phyloP scores from a whole-genome alignment of 64 coral and sea anemone species.

The Porites australiensis region DNA sequence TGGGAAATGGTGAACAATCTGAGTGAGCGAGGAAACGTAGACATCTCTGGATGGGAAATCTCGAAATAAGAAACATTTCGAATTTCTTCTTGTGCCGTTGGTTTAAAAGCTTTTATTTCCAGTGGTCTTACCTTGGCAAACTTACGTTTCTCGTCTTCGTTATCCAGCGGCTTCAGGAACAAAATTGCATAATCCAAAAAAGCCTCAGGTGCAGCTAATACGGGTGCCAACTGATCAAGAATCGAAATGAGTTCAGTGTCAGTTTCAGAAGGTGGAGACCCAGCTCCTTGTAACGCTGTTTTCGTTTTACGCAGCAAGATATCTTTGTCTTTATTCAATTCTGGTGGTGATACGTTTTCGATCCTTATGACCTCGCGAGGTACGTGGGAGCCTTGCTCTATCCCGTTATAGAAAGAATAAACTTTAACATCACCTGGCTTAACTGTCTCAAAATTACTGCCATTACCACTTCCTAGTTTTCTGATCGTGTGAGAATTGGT shows the following conservation, averaged over 20 bases:
- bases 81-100: slow-evolving; percentile 22
- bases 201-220: neutral
- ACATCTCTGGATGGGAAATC: neutral
- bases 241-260: too few relatives aligned
- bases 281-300: neutral
- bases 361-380: slow-evolving; percentile 3
- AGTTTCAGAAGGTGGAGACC: neutral
- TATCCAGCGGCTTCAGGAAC: slow-evolving; percentile 47
- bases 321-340: slow-evolving; percentile 3
- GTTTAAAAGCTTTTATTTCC: slow-evolving; percentile 31
- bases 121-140: neutral
- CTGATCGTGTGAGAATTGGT: slow-evolving; percentile 45
- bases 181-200: slow-evolving; percentile 52
- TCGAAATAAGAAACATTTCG: slow-evolving; percentile 56
- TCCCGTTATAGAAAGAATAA: neutral
- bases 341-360: slow-evolving; percentile 16
- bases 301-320: neutral
- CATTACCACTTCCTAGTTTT: slow-evolving; percentile 20
- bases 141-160: neutral
- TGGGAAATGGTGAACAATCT: too few relatives aligned
- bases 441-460: slow-evolving; percentile 8
- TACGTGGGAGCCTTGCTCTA: neutral
- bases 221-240: too few relatives aligned
- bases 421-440: slow-evolving; percentile 18
- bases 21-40: too few relatives aligned